Conservation (phyloP, 2,888 invertebrate genomes). For the Calameuta pallipes region DNA sequence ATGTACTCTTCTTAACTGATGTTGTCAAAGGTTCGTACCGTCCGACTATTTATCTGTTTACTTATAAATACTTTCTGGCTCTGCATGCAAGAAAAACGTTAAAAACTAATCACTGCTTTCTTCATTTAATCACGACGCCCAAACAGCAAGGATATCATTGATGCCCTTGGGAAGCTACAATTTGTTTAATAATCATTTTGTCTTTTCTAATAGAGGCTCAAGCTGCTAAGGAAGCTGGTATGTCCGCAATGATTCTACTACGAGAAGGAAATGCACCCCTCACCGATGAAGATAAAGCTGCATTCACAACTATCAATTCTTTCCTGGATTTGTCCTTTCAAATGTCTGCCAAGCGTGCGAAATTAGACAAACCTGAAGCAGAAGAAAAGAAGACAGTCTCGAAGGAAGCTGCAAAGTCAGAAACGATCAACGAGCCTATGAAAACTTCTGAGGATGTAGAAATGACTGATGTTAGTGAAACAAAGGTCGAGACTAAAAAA, state of each 20-base stretch:
- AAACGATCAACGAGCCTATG: conserved; percentile 48
- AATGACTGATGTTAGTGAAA: conserved; percentile 38
- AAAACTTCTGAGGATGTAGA: conserved; percentile 55
- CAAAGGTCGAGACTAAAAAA: conserved; percentile 28
- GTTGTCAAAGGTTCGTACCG: conserved; percentile 75
- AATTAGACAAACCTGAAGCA: conserved; percentile 44
- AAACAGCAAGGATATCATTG: neutral
- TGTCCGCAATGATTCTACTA: conserved; percentile 76
- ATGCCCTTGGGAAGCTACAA: neutral
- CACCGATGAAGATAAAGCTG: conserved; percentile 70
- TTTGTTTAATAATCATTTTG: conserved; percentile 11
- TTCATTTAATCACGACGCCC: neutral
- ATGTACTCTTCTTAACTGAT: conserved; percentile 90
- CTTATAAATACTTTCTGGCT: neutral
- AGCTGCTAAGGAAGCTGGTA: conserved; percentile 82
- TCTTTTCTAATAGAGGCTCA: conserved; percentile 76
- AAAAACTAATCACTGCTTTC: neutral
- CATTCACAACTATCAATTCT: conserved; percentile 72
- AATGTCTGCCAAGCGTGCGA: conserved; percentile 57
- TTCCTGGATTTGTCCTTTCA: conserved; percentile 71
- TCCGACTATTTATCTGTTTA: neutral
- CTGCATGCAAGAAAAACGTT: neutral
- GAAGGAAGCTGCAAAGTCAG: conserved; percentile 22
- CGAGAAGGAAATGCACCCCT: conserved; percentile 85
- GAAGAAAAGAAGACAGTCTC: conserved; percentile 21